phyloP scores from a whole-genome alignment of 2,113 vertebrate genomes.

The Daubentonia madagascariensis region DNA sequence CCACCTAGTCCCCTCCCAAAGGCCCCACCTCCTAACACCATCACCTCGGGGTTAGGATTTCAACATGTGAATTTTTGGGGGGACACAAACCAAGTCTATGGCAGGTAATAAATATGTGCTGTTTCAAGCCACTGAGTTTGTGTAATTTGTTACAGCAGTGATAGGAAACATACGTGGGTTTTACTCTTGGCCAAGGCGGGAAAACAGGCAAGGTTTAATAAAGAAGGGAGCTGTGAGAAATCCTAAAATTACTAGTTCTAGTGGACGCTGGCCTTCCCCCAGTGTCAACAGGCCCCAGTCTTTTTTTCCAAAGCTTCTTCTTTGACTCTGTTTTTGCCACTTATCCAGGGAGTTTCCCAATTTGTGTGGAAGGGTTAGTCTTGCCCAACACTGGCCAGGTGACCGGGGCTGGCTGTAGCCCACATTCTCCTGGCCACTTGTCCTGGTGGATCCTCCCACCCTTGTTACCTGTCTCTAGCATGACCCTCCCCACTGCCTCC shows the following conservation, averaged over 20 bases:
- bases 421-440: no score
- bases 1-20: no score
- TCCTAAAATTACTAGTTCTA: fast-evolving
- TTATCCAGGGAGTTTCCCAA: neutral
- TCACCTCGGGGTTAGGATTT: neutral
- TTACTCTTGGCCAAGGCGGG: neutral
- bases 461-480: neutral
- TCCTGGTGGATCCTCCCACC: neutral
- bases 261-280: neutral
- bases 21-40: neutral
- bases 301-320: neutral
- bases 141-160: fast-evolving
- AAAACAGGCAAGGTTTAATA: fast-evolving
- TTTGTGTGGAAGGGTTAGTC: no score
- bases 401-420: neutral
- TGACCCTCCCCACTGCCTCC: fast-evolving
- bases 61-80: neutral
- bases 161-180: neutral
- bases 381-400: neutral
- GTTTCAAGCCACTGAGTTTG: neutral
- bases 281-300: fast-evolving
- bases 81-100: neutral
- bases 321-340: no score
- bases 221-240: neutral
- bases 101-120: neutral